Evolutionary conservation across 2,888 invertebrate genomes (phyloP), one percentile per base, ranked within the genome.

Genomic region (Drosophila limbata): DNA sequence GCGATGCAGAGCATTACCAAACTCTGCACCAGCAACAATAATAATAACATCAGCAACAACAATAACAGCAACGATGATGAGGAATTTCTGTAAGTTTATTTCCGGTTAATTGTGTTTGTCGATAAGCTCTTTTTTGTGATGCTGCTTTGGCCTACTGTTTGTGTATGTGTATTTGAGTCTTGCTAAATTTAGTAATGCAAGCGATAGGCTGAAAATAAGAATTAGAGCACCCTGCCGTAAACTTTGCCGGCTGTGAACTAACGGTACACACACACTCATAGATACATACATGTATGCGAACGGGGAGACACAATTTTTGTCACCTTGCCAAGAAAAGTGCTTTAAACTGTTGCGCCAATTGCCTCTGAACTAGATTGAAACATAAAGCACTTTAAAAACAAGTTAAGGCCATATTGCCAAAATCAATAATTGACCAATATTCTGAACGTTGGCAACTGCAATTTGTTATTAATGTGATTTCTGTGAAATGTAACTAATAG

Each of bases 51-150:
- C 55, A 64, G 39, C 40, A 66, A 44, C 59, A 57, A 50, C 44
- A 69, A 39, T 59, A 75, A 39, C 62, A 50, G 25, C 60, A 68
- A 52, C 69, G 60, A 60, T 39, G 48, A 64, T 70, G 62, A 71
- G 83, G 73, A 84, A 85, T 89, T 84, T 86, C 68, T 84, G 90
- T 90, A 82, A 90, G 89, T 90, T 78, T 68, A 66, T 65, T 71
- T 73, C 71, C 70, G 67, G 72, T 67, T 72, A 61, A 68, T 47
- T 60, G 59, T 51, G 47, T 40, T 55, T 61, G 52, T 21, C 56
- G 31, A 42, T 51, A 68, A 65, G 67, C 61, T 28, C 61, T 28
- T 63, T 71, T 52, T 60, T 25, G 59, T 48, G 60, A 65, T 69
- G 47, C 64, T 76, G 51, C 33, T 35, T 21, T 44, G 39, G 42